Percentiles rank a stretch among this genome's conserved stretches.
phyloP scores from a whole-genome alignment of 2,113 vertebrate genomes.

The Passer montanus region DNA sequence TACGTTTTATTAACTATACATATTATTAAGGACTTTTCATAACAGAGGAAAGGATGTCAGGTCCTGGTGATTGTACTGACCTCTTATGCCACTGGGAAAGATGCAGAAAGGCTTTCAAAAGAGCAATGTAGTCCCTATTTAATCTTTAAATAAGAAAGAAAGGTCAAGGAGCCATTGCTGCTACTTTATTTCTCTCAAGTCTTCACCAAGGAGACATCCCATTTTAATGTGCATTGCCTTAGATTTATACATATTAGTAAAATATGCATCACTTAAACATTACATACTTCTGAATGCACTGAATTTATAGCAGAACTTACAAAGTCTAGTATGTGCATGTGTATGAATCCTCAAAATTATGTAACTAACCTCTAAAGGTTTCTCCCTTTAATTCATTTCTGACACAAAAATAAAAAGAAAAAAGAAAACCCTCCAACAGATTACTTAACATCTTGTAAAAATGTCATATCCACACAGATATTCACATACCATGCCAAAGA shows the following conservation, averaged over 20 bases:
- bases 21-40: slow-evolving; percentile 47
- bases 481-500: background rate
- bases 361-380: background rate
- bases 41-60: slow-evolving; percentile 17
- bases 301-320: background rate
- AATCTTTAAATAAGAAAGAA: slow-evolving; percentile 54
- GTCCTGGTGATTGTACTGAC: slow-evolving; percentile 30
- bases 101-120: slow-evolving; percentile 35
- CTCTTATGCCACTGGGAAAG: slow-evolving; percentile 34
- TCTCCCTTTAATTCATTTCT: slow-evolving; percentile 4
- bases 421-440: background rate
- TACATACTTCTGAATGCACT: background rate
- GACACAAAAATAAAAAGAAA: background rate
- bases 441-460: background rate
- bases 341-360: background rate
- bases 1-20: slow-evolving; percentile 39
- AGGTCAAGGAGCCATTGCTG: background rate
- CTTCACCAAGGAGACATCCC: background rate
- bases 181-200: slow-evolving; percentile 36
- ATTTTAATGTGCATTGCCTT: background rate
- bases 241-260: background rate
- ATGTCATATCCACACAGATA: background rate
- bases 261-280: background rate
- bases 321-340: background rate
- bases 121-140: slow-evolving; percentile 28